These are phyloP conservation scores for Lamellibrachia luymesi DNA, from an alignment of 1,140 invertebrate genomes.

Conservation along the genomic window DNA sequence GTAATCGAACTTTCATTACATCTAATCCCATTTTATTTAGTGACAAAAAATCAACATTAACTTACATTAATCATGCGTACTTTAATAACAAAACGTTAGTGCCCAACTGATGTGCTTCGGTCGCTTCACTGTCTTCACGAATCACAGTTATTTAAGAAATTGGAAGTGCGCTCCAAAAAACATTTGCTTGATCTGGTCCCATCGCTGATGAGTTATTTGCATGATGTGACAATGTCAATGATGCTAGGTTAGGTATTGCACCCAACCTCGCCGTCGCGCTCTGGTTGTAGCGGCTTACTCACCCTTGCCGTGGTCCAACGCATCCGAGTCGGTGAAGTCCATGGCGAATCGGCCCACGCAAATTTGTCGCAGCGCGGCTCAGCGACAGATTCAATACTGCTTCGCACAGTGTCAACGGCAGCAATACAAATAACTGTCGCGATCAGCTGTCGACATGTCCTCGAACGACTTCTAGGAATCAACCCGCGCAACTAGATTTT, in stretches of 20 bases:
- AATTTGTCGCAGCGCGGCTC: neutral
- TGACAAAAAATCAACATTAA: no score
- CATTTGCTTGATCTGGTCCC: no score
- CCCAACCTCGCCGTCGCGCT: neutral
- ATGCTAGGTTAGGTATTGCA: neutral
- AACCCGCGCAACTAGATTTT: neutral
- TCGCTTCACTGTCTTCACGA: no score
- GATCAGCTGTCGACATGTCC: neutral
- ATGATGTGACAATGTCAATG: no score
- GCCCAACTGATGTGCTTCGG: no score
- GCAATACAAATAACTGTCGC: neutral
- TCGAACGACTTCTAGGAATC: neutral
- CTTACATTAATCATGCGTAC: no score
- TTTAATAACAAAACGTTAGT: no score
- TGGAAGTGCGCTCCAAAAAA: no score
- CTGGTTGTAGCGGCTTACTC: neutral
- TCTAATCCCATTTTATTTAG: no score
- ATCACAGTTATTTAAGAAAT: no score
- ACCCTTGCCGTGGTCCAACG: conserved; percentile 2
- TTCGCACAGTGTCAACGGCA: neutral
- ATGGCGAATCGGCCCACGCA: neutral
- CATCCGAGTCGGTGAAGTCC: neutral
- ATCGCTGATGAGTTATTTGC: neutral
- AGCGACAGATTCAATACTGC: neutral
- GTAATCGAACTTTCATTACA: no score